These are phyloP conservation scores for Catamblyrhynchus diadema DNA, from an alignment of 2,797 vertebrate genomes.

Conservation along the genomic window DNA sequence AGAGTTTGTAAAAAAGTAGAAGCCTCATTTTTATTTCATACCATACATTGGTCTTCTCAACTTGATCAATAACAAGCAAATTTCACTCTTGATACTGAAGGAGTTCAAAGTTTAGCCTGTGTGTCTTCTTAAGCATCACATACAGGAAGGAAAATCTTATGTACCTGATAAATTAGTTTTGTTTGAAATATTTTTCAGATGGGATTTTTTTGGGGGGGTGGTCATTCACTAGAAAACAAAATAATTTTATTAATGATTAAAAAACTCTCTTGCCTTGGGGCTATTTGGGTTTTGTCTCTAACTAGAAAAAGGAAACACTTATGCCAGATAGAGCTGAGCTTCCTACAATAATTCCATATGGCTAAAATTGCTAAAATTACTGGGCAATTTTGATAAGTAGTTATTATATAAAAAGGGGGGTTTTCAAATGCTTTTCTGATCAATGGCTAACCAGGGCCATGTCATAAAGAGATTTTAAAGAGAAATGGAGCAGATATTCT, in stretches of 20 bases:
- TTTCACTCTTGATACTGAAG: not conserved
- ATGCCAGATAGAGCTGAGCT: not conserved
- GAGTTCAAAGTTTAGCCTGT: not conserved
- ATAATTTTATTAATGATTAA: not conserved
- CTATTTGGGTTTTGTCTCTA: not conserved
- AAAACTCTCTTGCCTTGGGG: not conserved
- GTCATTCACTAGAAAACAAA: not conserved
- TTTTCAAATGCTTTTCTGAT: constrained; percentile 7
- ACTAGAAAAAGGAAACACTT: not conserved
- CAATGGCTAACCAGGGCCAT: not conserved
- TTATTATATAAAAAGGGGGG: not conserved
- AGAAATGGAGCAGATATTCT: constrained; percentile 7
- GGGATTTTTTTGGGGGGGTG: accelerated
- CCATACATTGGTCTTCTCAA: not conserved
- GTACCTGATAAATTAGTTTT: not conserved
- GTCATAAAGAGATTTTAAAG: not conserved
- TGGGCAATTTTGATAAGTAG: not conserved
- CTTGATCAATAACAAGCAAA: not conserved
- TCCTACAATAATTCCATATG: not conserved
- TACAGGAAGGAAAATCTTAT: not conserved
- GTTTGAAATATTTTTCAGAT: not conserved
- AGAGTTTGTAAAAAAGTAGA: not conserved
- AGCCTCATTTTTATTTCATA: not conserved
- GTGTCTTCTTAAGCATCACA: not conserved
- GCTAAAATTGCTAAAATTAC: not conserved